A percentile compares a stretch with the other conserved stretches of the same genome.
These are phyloP conservation scores for Gymnopithys bicolor DNA, from an alignment of 2,797 vertebrate species.

Conservation along the genomic window DNA sequence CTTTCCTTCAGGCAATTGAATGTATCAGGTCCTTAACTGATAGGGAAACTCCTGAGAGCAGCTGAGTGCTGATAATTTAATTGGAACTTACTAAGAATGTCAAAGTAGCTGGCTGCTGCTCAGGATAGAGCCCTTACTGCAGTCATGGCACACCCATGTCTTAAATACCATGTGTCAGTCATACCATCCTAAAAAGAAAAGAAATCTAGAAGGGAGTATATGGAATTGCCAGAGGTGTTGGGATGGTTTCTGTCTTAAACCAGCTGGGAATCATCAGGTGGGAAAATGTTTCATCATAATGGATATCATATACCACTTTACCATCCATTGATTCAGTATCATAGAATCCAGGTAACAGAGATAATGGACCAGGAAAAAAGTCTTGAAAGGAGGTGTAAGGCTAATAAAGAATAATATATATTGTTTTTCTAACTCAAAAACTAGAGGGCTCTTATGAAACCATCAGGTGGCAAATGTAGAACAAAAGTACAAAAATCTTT, in stretches of 20 bases:
- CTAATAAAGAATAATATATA: not conserved
- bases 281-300: not conserved
- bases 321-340: not conserved
- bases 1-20: not conserved
- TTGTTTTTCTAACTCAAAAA: not conserved
- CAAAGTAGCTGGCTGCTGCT: not conserved
- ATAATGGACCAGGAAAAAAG: not conserved
- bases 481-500: not conserved
- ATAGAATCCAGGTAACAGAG: not conserved
- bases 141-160: not conserved
- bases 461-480: not conserved
- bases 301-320: not conserved
- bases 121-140: not conserved
- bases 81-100: not conserved
- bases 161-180: not conserved
- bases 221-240: not conserved
- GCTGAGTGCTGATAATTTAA: not conserved
- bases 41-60: not conserved
- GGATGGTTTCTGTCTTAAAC: not conserved
- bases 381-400: not conserved
- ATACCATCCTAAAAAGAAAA: not conserved
- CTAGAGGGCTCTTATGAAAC: not conserved
- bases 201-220: not conserved
- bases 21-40: not conserved
- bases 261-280: not conserved